Conservation (phyloP, 2,797 vertebrate species). For the Sebastes melanostomus region DNA sequence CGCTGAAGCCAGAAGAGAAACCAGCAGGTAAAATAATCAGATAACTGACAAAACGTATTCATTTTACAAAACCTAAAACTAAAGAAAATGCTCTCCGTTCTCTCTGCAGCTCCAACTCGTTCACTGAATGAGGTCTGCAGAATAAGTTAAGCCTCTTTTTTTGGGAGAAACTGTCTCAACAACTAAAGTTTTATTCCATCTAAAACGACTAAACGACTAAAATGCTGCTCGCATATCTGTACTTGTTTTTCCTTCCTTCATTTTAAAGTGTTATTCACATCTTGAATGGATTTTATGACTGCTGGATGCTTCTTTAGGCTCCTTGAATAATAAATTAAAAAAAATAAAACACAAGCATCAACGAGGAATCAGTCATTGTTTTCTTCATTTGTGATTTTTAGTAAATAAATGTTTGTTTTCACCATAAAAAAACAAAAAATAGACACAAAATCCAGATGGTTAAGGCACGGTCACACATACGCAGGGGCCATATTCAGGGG, state of each 20-base stretch:
- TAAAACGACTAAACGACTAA: fast-evolving
- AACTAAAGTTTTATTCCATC: neutral
- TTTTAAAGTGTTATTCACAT: no score
- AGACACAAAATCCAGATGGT: no score
- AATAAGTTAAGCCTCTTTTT: neutral
- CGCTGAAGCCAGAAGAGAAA: constrained; percentile 62
- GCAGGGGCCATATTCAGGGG: no score
- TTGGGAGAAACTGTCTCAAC: no score
- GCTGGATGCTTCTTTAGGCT: neutral
- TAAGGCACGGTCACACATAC: no score
- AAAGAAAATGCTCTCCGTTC: neutral
- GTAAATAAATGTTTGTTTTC: no score
- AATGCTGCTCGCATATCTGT: no score
- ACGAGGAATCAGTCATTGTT: fast-evolving
- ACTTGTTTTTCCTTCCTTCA: no score
- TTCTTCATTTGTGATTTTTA: no score
- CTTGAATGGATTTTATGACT: neutral
- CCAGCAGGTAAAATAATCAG: constrained; percentile 41
- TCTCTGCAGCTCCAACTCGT: constrained; percentile 44
- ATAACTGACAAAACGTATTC: neutral
- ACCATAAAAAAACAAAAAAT: no score
- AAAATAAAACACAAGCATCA: no score
- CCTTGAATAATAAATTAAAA: fast-evolving
- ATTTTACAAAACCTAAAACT: neutral
- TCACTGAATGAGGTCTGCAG: constrained; percentile 45